Conservation (phyloP, 2,888 invertebrate genomes). For the Pristionchus maxplancki region DNA sequence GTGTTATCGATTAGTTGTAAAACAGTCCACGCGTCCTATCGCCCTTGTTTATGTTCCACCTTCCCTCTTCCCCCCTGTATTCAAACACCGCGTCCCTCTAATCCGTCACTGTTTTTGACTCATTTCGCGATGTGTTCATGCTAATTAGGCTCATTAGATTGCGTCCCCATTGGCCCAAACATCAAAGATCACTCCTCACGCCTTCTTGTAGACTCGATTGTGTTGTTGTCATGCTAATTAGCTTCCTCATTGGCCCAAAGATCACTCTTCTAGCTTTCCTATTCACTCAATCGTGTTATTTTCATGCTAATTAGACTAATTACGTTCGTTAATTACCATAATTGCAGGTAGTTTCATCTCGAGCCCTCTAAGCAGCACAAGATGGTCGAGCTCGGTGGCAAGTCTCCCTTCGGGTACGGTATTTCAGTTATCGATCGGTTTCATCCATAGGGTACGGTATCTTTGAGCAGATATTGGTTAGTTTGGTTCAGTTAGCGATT, state of each 20-base stretch:
- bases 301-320: background rate
- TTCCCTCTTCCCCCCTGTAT: background rate
- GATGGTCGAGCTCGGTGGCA: constrained; percentile 69
- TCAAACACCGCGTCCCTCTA: background rate
- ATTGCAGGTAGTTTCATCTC: constrained; percentile 28
- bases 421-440: background rate
- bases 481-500: background rate
- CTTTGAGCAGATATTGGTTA: background rate
- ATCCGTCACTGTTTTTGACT: background rate
- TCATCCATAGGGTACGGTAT: background rate
- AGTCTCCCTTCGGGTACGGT: constrained; percentile 59
- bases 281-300: background rate
- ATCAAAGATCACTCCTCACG: too few relatives aligned
- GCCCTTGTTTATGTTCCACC: background rate
- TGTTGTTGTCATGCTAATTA: too few relatives aligned
- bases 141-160: too few relatives aligned
- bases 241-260: too few relatives aligned
- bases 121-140: background rate
- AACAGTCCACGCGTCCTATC: background rate
- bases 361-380: constrained; percentile 38
- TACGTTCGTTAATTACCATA: background rate
- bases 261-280: background rate
- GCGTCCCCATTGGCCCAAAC: too few relatives aligned
- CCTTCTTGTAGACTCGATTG: too few relatives aligned
- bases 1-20: background rate